Base-by-base conservation (phyloP, 2,888 invertebrate genomes). In the Salpingus planirostris region DNA sequence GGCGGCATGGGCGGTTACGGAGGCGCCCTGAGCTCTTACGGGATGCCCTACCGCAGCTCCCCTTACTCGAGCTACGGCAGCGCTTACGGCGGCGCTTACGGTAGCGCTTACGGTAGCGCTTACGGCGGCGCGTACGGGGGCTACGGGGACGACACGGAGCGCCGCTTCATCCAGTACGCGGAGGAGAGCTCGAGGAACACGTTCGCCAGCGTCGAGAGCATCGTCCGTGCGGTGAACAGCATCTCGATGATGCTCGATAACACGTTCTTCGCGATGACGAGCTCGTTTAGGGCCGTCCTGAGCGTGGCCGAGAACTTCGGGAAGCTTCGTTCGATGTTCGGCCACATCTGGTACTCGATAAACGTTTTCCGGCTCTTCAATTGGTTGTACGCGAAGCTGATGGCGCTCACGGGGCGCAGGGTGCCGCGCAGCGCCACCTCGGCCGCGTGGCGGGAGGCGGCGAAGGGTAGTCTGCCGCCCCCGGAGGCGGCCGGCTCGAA, bases 221-320 rank as follows among this genome's bases (percentile, higher is more conserved):
- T 59, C 21, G 54, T 57, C 15, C 78, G 83, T 47, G 91, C 96
- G 1, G 87, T 96, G 45, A 84, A 86, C 11, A 93, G 96, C 29
- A 78, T 97, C 2, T 88, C 93, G 2, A 88, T 92, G 76, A 93
- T 97, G 91, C 64, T 97, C 33, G 96, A 96, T 56, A 95, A 93
- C 12, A 95, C 96, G 24, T 95, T 92, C 62, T 87, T 88, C 59
- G 95, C 96, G 2, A 75, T 97, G 54, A 90, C 92, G 11, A 93
- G 87, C 62, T 95, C 96, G 0, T 97, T 96, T 60, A 21, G 49
- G 7, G 96, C 97, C 29, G 88, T 97, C 43, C 69, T 97, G 29
- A 91, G 93, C 36, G 93, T 97, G 2, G 95, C 95, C 4, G 95
- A 97, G 46, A 95, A 96, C 65, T 85, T 97, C 59, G 84, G 88